Evolutionary conservation across 2,888 invertebrate genomes (phyloP).

Genomic region (Spodoptera picta): DNA sequence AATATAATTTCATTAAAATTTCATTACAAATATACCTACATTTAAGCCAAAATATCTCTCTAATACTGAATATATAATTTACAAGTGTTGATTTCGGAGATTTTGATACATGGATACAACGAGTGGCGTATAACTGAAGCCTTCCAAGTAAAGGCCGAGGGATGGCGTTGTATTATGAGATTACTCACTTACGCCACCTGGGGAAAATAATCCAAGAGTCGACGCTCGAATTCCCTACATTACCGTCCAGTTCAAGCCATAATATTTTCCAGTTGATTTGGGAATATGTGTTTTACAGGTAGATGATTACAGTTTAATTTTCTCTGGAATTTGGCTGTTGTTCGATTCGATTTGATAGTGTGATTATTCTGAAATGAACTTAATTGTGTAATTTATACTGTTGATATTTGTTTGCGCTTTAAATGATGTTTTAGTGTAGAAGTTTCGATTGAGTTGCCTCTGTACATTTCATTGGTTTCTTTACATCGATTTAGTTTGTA

Average conservation of each 20-base stretch:
- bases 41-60: not conserved
- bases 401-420: too few species aligned
- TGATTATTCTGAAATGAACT: too few species aligned
- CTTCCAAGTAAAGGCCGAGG: constrained; percentile 54
- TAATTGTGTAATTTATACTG: too few species aligned
- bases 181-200: constrained; percentile 54
- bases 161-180: constrained; percentile 56
- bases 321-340: constrained; percentile 3
- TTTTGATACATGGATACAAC: constrained; percentile 45
- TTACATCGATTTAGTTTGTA: too few species aligned
- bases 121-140: constrained; percentile 51
- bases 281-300: too few species aligned
- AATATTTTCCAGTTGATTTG: constrained; percentile 23
- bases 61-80: constrained; percentile 12
- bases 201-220: constrained; percentile 46
- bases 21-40: not conserved
- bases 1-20: not conserved
- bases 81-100: constrained; percentile 38
- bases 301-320: not conserved
- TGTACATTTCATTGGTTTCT: too few species aligned
- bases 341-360: too few species aligned
- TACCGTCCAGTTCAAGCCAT: constrained; percentile 32
- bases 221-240: constrained; percentile 45
- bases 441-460: too few species aligned
- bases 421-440: too few species aligned